These are phyloP conservation scores for Mus musculus DNA, from an alignment of 2,113 vertebrate species.

Conservation along the genomic window DNA sequence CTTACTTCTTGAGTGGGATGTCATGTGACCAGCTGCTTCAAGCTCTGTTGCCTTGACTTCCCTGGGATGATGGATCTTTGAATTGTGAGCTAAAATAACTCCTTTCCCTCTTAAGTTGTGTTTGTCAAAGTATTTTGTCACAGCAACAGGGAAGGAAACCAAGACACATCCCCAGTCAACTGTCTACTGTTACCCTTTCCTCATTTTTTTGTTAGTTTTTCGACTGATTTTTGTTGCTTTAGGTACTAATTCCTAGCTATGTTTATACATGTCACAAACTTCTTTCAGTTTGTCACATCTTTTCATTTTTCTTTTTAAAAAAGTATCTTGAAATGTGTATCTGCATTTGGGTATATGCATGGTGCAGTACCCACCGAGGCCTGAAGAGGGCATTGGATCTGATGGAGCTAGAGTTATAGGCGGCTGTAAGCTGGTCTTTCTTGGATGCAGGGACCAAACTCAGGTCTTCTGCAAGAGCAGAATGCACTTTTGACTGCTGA, in stretches of 20 bases:
- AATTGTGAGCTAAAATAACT: not conserved
- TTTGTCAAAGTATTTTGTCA: not conserved
- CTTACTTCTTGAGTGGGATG: not conserved
- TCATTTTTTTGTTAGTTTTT: not conserved
- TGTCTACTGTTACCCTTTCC: not conserved
- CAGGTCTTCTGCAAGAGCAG: not conserved
- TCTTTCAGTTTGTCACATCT: not conserved
- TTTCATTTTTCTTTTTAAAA: not conserved
- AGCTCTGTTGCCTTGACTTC: not conserved
- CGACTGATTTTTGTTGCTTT: not conserved
- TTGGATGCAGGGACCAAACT: not conserved
- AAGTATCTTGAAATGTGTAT: not conserved
- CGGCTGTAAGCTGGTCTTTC: too few species aligned
- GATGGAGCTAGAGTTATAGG: not conserved
- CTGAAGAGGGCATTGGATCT: not conserved
- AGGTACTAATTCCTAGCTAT: not conserved
- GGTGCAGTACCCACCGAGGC: not conserved
- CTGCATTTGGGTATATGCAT: not conserved
- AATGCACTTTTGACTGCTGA: not conserved
- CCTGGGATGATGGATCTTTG: not conserved
- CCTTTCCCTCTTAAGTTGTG: not conserved
- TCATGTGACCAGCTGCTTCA: not conserved
- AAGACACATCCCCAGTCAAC: not conserved
- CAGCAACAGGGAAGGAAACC: not conserved
- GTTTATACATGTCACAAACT: not conserved